Base-by-base conservation (phyloP, 1,140 invertebrate species). In the Samia ricini region DNA sequence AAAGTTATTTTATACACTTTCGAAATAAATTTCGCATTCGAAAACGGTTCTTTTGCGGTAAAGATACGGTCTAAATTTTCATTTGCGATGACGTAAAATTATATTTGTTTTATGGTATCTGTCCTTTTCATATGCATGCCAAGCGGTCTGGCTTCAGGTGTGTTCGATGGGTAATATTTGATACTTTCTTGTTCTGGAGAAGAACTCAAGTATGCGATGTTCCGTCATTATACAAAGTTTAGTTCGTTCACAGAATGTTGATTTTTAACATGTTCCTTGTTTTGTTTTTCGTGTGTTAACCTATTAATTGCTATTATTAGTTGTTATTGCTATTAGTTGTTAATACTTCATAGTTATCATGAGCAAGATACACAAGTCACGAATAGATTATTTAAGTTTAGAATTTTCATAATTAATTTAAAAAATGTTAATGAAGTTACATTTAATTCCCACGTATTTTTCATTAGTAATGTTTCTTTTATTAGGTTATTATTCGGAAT, bases 111-210 rank as follows among this genome's bases (percentile, higher is more conserved):
- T 29, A 33, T 55, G 58, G 70, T 72, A 69, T 74, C 70, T 69
- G 74, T 76, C 72, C 70, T 74, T 64, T 74, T 85, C 77, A 78
- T 81, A 77, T 79, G 83, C 80, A 83, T 86, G 81, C 80, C 78
- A 76, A 64, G 66, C 66, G 64, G 76, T 82, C 78, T 76, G 63
- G 60, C 80, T 77, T 87, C 76, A 89, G 86, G 86, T 89, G 86
- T 89, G 83, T 79, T 69, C 78, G 78, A 80, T 76, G 79, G 76
- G 76, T 86, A 87, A 86, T 81, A 89, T 89, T 89, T 89, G 86
- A 89, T 89, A 83, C 86, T 85, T 89, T 89, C 85, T 89, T 89
- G 86, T 79, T 68, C 66, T 67, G 61, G 60, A 67, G 59, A 26
- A 65, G 68, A 61, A 54, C 62, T 54, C 49, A 63, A 23, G 67